Base-by-base conservation (phyloP, 1,140 invertebrate genomes). In the Theocolax elegans region DNA sequence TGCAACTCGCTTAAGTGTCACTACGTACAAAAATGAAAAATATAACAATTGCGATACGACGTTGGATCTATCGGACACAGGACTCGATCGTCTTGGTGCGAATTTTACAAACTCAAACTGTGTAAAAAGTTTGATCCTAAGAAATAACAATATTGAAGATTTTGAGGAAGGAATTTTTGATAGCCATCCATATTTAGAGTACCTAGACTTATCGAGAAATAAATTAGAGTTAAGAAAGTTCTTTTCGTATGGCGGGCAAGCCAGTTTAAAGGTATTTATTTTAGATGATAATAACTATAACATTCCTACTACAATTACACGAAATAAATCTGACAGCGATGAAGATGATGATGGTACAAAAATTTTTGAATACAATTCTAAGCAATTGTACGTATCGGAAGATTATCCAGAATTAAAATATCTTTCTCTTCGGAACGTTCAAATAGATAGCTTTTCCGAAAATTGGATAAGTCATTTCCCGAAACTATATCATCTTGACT, bases 181-280 rank as follows among this genome's bases (percentile, higher is more conserved):
- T 6, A 29, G 7, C 1, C 27, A 23, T 15, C 59, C 64, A n/a
- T 35, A 44, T 27, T 25, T 74, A 1, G 67, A 67, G 6, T 60
- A 74, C 46, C 38, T 74, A 4, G 60, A 74, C 19, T 25, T 71
- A 42, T 65, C 68, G 15, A 64, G 19, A 19, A 74, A 71, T 59
- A 10, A 35, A 0, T 23, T 74, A 10, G 9, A 38, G n/a, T n/a
- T 58, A 12, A 2, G 21, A 4, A 15, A 63, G 12, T 48, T 63
- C 4, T 67, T 71, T 60, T 53, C 46, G 1, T 68, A 27, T 12
- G 44, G 66, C 10, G 46, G 40, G 29, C 15, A 25, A 19, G 40
- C n/a, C 51, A 58, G n/a, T 42, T 44, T 68, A n/a, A 68, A 68
- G 53, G 42, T 48, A 13, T 17, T 62, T 1, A 60, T 62, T 21